phyloP scores from a whole-genome alignment of 2,888 invertebrate genomes.

The Bimastos eiseni region DNA sequence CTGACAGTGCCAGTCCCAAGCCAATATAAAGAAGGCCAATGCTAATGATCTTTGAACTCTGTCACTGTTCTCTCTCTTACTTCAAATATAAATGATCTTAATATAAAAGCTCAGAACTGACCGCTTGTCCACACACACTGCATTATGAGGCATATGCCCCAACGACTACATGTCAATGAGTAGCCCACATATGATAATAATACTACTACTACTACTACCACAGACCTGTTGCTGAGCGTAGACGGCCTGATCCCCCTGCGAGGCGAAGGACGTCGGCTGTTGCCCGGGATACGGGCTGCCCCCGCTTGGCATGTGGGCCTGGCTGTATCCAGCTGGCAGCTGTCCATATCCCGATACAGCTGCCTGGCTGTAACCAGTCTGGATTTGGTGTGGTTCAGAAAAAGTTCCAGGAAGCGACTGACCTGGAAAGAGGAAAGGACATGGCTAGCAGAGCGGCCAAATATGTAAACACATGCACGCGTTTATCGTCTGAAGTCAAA shows the following conservation, averaged over 20 bases:
- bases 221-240: conserved; percentile 18
- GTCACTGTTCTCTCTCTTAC: no score
- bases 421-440: background rate
- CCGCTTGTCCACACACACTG: no score
- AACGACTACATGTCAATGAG: no score
- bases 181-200: no score
- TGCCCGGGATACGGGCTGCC: background rate
- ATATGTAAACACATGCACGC: no score
- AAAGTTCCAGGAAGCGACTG: background rate
- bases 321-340: background rate
- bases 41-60: no score
- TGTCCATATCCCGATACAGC: conserved; percentile 8
- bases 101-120: no score
- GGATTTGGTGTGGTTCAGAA: background rate
- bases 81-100: no score
- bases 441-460: background rate
- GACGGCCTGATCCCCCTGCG: background rate
- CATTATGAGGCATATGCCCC: no score
- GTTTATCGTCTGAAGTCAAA: no score
- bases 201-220: background rate
- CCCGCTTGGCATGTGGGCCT: background rate
- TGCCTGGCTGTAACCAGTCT: background rate
- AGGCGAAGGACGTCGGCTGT: background rate
- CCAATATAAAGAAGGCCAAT: no score
- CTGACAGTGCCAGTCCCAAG: no score